A percentile compares a stretch with the other conserved stretches of the same genome.
phyloP scores from a whole-genome alignment of 2,888 invertebrate genomes.

The Timema cristinae region DNA sequence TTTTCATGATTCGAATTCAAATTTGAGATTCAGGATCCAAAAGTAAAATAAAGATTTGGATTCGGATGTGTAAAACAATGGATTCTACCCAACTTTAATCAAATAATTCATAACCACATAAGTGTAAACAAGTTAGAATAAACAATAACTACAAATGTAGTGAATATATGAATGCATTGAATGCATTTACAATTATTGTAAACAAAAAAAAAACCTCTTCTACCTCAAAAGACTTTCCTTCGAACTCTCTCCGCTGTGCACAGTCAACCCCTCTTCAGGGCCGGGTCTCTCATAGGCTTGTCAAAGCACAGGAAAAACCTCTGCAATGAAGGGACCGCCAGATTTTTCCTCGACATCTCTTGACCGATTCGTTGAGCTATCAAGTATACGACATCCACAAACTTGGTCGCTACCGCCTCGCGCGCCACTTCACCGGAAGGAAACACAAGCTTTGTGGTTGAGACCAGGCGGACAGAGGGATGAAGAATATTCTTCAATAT shows the following conservation, averaged over 20 bases:
- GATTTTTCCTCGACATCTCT: constrained; percentile 70
- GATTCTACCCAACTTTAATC: too few species aligned
- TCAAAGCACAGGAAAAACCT: constrained; percentile 80
- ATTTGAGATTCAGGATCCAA: too few species aligned
- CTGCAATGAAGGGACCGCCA: constrained; percentile 65
- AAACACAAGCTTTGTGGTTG: constrained; percentile 74
- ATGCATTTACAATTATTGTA: neutral
- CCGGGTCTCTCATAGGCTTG: constrained; percentile 55
- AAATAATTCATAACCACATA: too few species aligned
- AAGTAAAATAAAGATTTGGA: too few species aligned
- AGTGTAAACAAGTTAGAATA: neutral
- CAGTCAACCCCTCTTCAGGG: neutral
- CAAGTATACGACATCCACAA: constrained; percentile 76
- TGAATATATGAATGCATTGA: too few species aligned
- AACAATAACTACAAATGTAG: neutral
- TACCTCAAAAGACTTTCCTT: constrained; percentile 27
- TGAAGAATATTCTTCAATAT: constrained; percentile 78
- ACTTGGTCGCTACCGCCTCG: constrained; percentile 71
- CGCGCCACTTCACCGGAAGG: constrained; percentile 76
- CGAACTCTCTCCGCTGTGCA: neutral
- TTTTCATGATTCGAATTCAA: too few species aligned
- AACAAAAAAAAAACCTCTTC: neutral
- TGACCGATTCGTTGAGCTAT: constrained; percentile 71
- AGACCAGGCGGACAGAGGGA: constrained; percentile 75
- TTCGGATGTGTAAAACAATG: too few species aligned